Conservation (phyloP, 2,888 invertebrate species). For the Euzetes globulus region DNA sequence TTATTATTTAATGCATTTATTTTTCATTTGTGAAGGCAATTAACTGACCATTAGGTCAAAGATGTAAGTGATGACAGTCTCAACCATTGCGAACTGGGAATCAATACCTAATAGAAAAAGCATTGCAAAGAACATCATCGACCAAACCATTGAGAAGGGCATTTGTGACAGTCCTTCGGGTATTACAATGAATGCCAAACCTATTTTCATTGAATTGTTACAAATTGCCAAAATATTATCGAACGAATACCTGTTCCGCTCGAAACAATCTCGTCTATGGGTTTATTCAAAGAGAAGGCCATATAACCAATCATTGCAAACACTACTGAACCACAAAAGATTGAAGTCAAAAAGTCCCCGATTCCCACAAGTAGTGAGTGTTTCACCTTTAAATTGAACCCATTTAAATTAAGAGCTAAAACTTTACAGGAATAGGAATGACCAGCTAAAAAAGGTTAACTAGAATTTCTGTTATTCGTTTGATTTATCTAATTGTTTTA, state of each 20-base stretch:
- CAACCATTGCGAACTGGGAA: constrained; percentile 41
- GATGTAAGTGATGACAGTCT: constrained; percentile 41
- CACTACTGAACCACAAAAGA: constrained; percentile 41
- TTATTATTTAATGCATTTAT: background rate
- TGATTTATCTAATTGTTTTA: no score
- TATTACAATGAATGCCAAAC: constrained; percentile 41
- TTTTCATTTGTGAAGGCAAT: background rate
- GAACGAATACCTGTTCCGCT: constrained; percentile 34
- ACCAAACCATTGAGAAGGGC: constrained; percentile 41
- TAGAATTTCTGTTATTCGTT: no score
- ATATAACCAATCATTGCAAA: constrained; percentile 42
- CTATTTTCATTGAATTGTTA: background rate
- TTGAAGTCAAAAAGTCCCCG: constrained; percentile 41
- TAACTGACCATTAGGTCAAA: constrained; percentile 37
- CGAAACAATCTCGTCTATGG: constrained; percentile 38
- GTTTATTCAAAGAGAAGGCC: constrained; percentile 39
- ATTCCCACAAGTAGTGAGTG: constrained; percentile 38
- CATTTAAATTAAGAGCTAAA: background rate
- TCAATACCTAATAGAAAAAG: constrained; percentile 41
- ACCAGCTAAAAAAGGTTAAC: no score
- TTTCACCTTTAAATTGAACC: background rate
- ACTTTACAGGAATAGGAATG: no score
- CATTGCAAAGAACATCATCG: constrained; percentile 41
- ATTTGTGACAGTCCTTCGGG: constrained; percentile 40
- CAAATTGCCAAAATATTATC: background rate